Conservation (phyloP, 2,113 vertebrate genomes). For the Heterotis niloticus region DNA sequence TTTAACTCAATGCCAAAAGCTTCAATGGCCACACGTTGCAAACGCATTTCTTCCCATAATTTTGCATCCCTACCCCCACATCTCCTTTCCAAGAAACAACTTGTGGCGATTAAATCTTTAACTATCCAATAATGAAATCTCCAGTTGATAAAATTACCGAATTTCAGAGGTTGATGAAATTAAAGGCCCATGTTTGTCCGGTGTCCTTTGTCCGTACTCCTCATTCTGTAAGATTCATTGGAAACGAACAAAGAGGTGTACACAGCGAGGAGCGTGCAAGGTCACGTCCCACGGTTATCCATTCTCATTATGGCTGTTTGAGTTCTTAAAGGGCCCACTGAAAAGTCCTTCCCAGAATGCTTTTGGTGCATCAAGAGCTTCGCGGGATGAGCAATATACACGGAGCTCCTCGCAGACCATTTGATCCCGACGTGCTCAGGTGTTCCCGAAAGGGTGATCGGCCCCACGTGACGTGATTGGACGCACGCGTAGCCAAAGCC, state of each 20-base stretch:
- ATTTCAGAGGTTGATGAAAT: constrained; percentile 50
- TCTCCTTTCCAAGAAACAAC: constrained; percentile 45
- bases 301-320: constrained; percentile 51
- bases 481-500: constrained; percentile 77
- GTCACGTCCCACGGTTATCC: constrained; percentile 56
- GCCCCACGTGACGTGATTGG: constrained; percentile 30
- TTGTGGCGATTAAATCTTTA: constrained; percentile 48
- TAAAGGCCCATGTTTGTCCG: constrained; percentile 47
- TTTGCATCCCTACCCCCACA: neutral
- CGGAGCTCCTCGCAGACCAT: constrained; percentile 76
- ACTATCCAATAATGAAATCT: constrained; percentile 45
- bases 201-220: constrained; percentile 39
- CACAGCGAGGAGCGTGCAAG: constrained; percentile 53
- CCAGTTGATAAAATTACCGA: constrained; percentile 25
- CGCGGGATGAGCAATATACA: constrained; percentile 82
- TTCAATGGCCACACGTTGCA: neutral
- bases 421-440: constrained; percentile 81
- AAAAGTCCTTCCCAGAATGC: constrained; percentile 3
- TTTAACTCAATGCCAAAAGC: too few relatives aligned
- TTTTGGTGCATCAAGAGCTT: constrained; percentile 55
- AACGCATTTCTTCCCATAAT: neutral
- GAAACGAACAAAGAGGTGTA: constrained; percentile 42
- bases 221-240: constrained; percentile 56
- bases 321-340: constrained; percentile 28
- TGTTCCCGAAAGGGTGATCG: constrained; percentile 94